A percentile compares a stretch with the other conserved stretches of the same genome.
Evolutionary conservation across 2,797 vertebrate species (phyloP).

Genomic region (Tinamus major): DNA sequence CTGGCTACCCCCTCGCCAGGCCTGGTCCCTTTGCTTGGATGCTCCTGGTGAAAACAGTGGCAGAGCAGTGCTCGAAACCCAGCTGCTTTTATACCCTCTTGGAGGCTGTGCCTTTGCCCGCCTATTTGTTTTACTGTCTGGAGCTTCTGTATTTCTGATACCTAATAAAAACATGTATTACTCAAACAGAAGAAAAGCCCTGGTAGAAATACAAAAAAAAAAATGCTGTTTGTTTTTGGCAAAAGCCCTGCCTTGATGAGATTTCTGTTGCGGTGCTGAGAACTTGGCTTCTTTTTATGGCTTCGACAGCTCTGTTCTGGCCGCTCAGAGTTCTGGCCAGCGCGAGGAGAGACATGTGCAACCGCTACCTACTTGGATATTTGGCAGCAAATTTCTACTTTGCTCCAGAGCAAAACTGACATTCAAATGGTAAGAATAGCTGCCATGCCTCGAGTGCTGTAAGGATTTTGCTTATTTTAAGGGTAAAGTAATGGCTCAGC

Average conservation of each 20-base stretch:
- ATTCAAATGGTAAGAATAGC: conserved; percentile 23
- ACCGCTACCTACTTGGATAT: neutral
- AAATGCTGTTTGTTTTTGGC: neutral
- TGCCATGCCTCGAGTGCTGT: neutral
- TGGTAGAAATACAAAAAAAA: neutral
- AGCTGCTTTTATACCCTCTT: neutral
- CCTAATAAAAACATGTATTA: neutral
- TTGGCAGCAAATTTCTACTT: conserved; percentile 28
- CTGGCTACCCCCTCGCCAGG: neutral
- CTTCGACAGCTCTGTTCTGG: neutral
- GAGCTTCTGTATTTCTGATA: conserved; percentile 28
- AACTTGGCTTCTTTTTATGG: neutral
- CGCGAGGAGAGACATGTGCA: neutral
- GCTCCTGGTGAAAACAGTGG: neutral
- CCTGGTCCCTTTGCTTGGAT: no score
- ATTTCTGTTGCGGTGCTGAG: neutral
- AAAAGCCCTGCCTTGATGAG: conserved; percentile 8
- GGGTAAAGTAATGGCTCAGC: conserved; percentile 28
- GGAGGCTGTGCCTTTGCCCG: neutral
- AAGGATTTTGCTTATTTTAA: conserved; percentile 42
- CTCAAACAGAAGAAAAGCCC: neutral
- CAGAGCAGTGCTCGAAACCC: neutral
- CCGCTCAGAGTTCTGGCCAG: neutral
- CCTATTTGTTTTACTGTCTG: neutral
- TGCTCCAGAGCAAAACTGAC: conserved; percentile 14